Evolutionary conservation across 2,888 invertebrate species (phyloP), one percentile per base, ranked within the genome.

Genomic region (Aplocera efformata): DNA sequence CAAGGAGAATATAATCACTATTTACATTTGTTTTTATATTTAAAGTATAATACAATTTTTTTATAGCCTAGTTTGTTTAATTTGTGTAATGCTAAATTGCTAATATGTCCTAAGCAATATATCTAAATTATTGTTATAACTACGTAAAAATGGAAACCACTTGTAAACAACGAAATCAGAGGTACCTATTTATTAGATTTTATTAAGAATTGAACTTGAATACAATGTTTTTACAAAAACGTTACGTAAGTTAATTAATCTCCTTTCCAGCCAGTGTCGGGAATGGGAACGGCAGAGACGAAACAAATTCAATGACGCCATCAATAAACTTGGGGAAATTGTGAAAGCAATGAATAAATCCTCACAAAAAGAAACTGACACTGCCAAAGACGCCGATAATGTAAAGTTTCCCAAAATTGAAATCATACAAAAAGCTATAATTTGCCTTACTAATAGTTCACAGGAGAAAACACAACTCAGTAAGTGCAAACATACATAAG

Each of bases 211-310:
- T n/a, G n/a, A n/a, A n/a, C n/a, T n/a, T n/a, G n/a, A n/a, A n/a
- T 25, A 8, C n/a, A 13, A 3, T 29, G 3, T 7, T 7, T 9
- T 23, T 7, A 20, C n/a, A n/a, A n/a, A n/a, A n/a, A n/a, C n/a
- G n/a, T n/a, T n/a, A n/a, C n/a, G n/a, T n/a, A n/a, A n/a, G n/a
- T n/a, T n/a, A n/a, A n/a, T n/a, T n/a, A n/a, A n/a, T n/a, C n/a
- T 21, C 1, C 34, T 76, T 79, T 36, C 9, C 62, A 92, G 91
- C 67, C 90, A 91, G 63, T 90, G 90, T 52, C 89, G 91, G 62
- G 90, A 91, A 82, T 93, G 93, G 93, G 93, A 93, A 79, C 89
- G 91, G 61, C 90, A 91, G 62, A 85, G 93, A 63, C 84, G 93
- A 60, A 90, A 90, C 57, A 91, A 92, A 68, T 89, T 93, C 64